These are phyloP conservation scores for Pyrocoelia pectoralis DNA, from an alignment of 2,888 invertebrate genomes.

Conservation along the genomic window DNA sequence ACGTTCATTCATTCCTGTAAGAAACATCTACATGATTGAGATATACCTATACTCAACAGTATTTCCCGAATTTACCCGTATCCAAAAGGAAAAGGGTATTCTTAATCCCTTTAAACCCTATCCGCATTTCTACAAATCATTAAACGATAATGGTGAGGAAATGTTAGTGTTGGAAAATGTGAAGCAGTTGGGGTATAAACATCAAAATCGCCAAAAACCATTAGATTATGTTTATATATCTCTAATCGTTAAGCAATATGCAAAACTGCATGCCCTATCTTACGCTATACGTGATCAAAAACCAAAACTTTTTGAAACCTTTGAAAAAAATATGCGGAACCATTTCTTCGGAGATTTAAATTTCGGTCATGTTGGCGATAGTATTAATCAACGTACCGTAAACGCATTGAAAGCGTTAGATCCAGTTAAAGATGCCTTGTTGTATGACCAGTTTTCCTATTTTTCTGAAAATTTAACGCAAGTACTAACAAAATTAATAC, in stretches of 20 bases:
- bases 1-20: conserved; percentile 39
- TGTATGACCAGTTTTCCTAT: conserved; percentile 28
- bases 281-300: neutral
- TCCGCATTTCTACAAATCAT: conserved; percentile 30
- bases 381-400: too few relatives aligned
- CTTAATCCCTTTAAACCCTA: conserved; percentile 30
- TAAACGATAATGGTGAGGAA: neutral
- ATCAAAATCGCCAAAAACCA: neutral
- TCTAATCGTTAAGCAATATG: neutral
- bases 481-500: neutral
- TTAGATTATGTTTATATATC: neutral
- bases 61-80: conserved; percentile 39
- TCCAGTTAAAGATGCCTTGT: too few relatives aligned
- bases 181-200: neutral
- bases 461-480: conserved; percentile 24
- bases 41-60: conserved; percentile 44
- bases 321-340: neutral
- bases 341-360: neutral
- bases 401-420: conserved; percentile 13
- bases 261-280: neutral
- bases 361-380: neutral
- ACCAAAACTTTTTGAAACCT: neutral
- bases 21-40: conserved; percentile 44
- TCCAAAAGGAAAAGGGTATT: conserved; percentile 40
- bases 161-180: neutral